A percentile compares a stretch with the other conserved stretches of the same genome.
These are phyloP conservation scores for Ophioninae sp. DNA, from an alignment of 2,888 invertebrate species.

Conservation along the genomic window DNA sequence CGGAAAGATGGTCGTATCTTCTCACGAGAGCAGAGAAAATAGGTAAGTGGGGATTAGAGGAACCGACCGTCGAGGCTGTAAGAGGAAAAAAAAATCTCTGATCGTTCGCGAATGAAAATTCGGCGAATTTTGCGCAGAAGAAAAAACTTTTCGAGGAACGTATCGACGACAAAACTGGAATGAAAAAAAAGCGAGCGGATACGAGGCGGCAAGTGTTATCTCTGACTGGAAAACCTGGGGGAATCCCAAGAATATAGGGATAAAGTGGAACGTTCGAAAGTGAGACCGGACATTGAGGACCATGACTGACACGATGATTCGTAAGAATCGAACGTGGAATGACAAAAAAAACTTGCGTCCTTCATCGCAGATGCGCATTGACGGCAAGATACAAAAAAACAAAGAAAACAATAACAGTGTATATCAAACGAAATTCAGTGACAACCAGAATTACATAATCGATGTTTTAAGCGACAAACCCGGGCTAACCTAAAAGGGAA, in stretches of 20 bases:
- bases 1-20: slow-evolving; percentile 46
- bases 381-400: background rate
- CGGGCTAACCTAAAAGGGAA: background rate
- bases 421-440: background rate
- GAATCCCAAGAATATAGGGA: slow-evolving; percentile 28
- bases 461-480: background rate
- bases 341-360: background rate
- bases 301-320: slow-evolving; percentile 11
- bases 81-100: background rate
- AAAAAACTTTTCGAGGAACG: background rate
- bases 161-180: background rate
- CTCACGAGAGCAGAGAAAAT: slow-evolving; percentile 32
- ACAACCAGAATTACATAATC: background rate
- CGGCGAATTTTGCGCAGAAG: background rate
- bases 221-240: slow-evolving; percentile 11
- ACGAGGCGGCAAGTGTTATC: slow-evolving; percentile 48
- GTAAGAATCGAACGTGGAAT: slow-evolving; percentile 2
- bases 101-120: background rate
- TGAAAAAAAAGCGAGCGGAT: slow-evolving; percentile 18
- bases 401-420: background rate
- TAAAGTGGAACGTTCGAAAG: slow-evolving; percentile 53
- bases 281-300: slow-evolving; percentile 39
- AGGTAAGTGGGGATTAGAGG: background rate
- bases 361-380: background rate
- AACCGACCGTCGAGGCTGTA: background rate